A percentile compares a stretch with the other conserved stretches of the same genome.
These are phyloP conservation scores for Bujurquina vittata DNA, from an alignment of 2,113 vertebrate genomes.

Conservation along the genomic window DNA sequence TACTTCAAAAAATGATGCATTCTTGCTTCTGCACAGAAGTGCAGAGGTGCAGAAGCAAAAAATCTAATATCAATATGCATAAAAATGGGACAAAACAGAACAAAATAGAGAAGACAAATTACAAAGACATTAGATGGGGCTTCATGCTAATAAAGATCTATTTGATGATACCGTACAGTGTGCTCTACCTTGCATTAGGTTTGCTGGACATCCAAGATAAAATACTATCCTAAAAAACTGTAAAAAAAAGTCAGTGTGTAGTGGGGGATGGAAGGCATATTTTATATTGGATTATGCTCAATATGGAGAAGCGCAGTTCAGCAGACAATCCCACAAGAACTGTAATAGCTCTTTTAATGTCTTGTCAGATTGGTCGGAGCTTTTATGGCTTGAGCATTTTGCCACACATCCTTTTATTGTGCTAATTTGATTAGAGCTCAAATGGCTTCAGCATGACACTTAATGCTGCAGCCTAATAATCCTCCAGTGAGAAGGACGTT, in stretches of 20 bases:
- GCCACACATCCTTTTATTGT: slow-evolving; percentile 20
- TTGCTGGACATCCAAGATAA: slow-evolving; percentile 7
- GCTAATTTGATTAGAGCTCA: slow-evolving; percentile 43
- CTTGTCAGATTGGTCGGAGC: slow-evolving; percentile 20
- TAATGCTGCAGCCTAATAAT: slow-evolving; percentile 12
- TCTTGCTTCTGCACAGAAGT: not conserved
- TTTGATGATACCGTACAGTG: not conserved
- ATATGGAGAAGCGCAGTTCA: slow-evolving; percentile 6
- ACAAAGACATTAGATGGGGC: not conserved
- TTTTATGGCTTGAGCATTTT: slow-evolving; percentile 35
- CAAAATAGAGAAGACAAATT: not conserved
- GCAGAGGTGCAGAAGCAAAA: not conserved
- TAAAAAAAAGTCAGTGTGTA: not conserved
- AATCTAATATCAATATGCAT: not conserved
- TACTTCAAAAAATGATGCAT: slow-evolving; percentile 1
- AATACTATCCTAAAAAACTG: not conserved
- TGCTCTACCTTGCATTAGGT: not conserved
- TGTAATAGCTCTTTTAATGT: slow-evolving; percentile 23
- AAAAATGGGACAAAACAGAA: not conserved
- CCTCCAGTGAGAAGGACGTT: not conserved
- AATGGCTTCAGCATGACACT: slow-evolving; percentile 13
- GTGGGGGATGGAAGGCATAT: slow-evolving; percentile 8
- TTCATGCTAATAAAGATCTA: slow-evolving; percentile 11
- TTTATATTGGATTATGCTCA: slow-evolving; percentile 27
- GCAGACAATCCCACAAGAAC: slow-evolving; percentile 9